Evolutionary conservation across 2,113 vertebrate species (phyloP).

Genomic region (Salminus brasiliensis): DNA sequence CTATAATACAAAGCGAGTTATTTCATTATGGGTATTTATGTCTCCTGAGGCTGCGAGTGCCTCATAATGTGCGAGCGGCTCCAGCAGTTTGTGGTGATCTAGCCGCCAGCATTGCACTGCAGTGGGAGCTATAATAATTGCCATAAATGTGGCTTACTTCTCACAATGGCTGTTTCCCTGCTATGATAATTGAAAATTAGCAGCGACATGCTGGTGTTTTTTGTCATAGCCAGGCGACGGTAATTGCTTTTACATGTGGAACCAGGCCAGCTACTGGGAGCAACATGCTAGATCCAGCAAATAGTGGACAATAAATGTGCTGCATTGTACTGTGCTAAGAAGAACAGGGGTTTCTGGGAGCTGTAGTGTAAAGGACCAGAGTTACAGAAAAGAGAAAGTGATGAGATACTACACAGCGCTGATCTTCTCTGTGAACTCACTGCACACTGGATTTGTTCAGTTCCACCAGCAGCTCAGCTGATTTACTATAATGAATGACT

Average conservation of each 20-base stretch:
- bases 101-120: slow-evolving; percentile 7
- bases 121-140: slow-evolving; percentile 52
- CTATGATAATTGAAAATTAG: slow-evolving; percentile 59
- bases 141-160: slow-evolving; percentile 48
- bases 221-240: slow-evolving; percentile 40
- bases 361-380: slow-evolving; percentile 9
- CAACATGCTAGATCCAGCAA: background rate
- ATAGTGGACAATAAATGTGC: slow-evolving; percentile 8
- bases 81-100: slow-evolving; percentile 45
- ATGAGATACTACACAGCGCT: slow-evolving; percentile 1
- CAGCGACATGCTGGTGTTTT: slow-evolving; percentile 52
- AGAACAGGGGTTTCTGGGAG: slow-evolving; percentile 19
- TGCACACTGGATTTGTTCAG: no score
- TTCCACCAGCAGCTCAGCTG: no score
- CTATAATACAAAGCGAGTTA: slow-evolving; percentile 66
- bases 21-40: slow-evolving; percentile 63
- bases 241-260: slow-evolving; percentile 48
- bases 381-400: background rate
- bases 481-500: no score
- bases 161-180: slow-evolving; percentile 52
- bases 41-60: slow-evolving; percentile 51
- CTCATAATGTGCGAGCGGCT: slow-evolving; percentile 35
- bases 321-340: slow-evolving; percentile 19
- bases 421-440: no score
- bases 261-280: slow-evolving; percentile 10